Evolutionary conservation across 2,888 invertebrate genomes (phyloP).

Genomic region (Hedychridium roseum): DNA sequence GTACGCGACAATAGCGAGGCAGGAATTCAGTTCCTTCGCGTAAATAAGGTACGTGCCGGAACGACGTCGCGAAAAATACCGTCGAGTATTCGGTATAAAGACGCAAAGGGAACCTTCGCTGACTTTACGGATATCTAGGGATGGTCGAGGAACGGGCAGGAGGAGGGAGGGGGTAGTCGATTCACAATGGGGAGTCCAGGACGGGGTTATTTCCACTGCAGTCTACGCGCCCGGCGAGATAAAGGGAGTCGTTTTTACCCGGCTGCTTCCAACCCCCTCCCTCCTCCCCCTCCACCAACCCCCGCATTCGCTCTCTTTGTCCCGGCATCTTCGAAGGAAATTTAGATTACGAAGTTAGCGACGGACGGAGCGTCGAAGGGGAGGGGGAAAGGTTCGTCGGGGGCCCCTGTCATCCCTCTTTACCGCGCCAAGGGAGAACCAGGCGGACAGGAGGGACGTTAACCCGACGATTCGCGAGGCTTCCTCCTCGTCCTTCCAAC

Average conservation of each 20-base stretch:
- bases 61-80: too few relatives aligned
- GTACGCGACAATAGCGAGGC: too few relatives aligned
- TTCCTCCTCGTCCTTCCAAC: too few relatives aligned
- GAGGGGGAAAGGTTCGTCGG: not conserved
- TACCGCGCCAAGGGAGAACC: constrained; percentile 1
- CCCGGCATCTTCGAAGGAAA: constrained; percentile 18
- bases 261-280: not conserved
- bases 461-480: not conserved
- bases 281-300: not conserved
- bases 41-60: too few relatives aligned
- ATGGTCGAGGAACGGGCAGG: too few relatives aligned
- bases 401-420: constrained; percentile 13
- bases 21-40: too few relatives aligned
- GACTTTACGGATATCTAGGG: too few relatives aligned
- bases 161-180: too few relatives aligned
- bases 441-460: constrained; percentile 8
- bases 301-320: constrained; percentile 3
- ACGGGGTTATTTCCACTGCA: too few relatives aligned
- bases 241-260: not conserved
- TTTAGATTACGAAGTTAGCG: constrained; percentile 33
- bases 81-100: too few relatives aligned
- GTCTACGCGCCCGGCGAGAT: not conserved
- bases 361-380: constrained; percentile 6
- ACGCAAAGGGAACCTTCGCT: too few relatives aligned
- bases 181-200: too few relatives aligned